A percentile compares a stretch with the other conserved stretches of the same genome.
Evolutionary conservation across 2,113 vertebrate genomes (phyloP).

Genomic region (Thymallus thymallus): DNA sequence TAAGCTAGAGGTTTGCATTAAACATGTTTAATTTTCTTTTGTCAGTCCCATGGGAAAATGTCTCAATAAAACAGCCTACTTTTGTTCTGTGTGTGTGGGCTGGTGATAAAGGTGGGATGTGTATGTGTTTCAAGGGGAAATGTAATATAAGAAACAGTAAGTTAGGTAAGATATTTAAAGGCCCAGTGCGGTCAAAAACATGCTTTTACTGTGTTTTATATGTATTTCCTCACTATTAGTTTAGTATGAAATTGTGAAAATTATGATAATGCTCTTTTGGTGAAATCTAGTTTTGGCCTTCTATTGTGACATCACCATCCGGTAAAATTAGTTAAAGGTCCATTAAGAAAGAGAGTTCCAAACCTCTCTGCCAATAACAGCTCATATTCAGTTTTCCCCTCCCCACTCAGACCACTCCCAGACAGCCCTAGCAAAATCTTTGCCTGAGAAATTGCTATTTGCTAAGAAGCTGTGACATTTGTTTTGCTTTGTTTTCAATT

Average conservation of each 20-base stretch:
- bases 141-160: constrained; percentile 28
- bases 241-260: neutral
- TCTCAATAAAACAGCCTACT: constrained; percentile 24
- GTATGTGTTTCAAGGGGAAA: neutral
- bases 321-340: too few species aligned
- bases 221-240: neutral
- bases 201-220: too few species aligned
- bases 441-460: too few species aligned
- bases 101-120: constrained; percentile 8
- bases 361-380: too few species aligned
- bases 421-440: too few species aligned
- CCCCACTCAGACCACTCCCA: too few species aligned
- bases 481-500: too few species aligned
- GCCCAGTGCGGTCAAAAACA: constrained; percentile 10
- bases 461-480: too few species aligned
- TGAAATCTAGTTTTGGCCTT: neutral
- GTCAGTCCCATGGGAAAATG: constrained; percentile 24
- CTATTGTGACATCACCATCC: neutral
- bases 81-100: constrained; percentile 2
- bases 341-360: too few species aligned
- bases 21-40: constrained; percentile 48
- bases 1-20: constrained; percentile 39
- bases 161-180: constrained; percentile 26
- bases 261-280: too few species aligned
- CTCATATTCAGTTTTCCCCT: too few species aligned